Conservation (phyloP, 2,888 invertebrate genomes). For the Psococerastis gibbosa region DNA sequence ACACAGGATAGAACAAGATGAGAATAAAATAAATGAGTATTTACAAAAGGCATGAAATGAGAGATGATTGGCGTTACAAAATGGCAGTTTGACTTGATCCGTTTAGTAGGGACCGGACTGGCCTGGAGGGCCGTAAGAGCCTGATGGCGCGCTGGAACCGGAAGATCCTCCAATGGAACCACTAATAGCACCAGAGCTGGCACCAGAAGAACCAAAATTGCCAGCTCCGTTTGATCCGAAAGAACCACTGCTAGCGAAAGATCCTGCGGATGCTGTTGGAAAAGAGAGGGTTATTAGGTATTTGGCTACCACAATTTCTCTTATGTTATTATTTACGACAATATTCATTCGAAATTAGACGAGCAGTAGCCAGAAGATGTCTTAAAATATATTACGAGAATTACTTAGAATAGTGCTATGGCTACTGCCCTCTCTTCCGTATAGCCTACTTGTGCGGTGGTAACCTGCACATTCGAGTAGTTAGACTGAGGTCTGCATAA, state of each 20-base stretch:
- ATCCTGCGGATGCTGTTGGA: conserved; percentile 5
- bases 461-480: too few species aligned
- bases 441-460: too few species aligned
- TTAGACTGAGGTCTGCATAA: too few species aligned
- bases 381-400: too few species aligned
- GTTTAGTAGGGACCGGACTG: conserved; percentile 20
- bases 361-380: too few species aligned
- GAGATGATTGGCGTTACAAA: conserved; percentile 3
- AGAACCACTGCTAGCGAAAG: neutral
- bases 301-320: too few species aligned
- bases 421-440: too few species aligned
- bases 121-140: conserved; percentile 17
- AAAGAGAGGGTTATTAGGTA: too few species aligned
- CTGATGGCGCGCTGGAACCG: conserved; percentile 14
- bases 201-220: neutral
- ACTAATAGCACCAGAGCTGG: conserved; percentile 6
- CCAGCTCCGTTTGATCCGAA: conserved; percentile 6
- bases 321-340: too few species aligned
- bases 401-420: too few species aligned
- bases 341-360: too few species aligned
- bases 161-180: neutral
- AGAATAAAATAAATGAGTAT: conserved; percentile 7
- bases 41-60: conserved; percentile 7
- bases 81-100: conserved; percentile 17
- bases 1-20: conserved; percentile 1